A percentile compares a stretch with the other conserved stretches of the same genome.
Conservation (phyloP, 2,113 vertebrate genomes). For the Chaenocephalus aceratus region DNA sequence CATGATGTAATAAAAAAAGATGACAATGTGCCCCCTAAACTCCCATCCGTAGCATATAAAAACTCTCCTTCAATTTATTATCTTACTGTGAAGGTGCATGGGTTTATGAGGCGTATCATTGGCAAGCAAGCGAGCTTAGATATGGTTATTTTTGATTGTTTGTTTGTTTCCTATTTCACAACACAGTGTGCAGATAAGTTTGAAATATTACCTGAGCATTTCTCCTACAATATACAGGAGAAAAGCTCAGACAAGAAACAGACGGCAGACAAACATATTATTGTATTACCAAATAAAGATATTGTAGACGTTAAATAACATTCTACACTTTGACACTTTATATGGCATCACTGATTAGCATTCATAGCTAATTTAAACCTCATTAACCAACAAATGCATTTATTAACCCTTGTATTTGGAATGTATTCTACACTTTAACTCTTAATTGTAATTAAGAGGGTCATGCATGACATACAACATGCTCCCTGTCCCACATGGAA, state of each 20-base stretch:
- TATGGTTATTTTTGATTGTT: slow-evolving; percentile 36
- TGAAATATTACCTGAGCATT: slow-evolving; percentile 31
- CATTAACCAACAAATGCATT: not conserved
- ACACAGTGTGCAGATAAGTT: slow-evolving; percentile 29
- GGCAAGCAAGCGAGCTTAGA: slow-evolving; percentile 39
- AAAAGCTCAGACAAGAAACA: not conserved
- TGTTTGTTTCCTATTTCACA: slow-evolving; percentile 50
- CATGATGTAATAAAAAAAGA: not conserved
- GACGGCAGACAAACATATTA: not conserved
- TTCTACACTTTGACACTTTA: not conserved
- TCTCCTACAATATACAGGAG: not conserved
- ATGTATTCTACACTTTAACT: not conserved
- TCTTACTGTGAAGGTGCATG: slow-evolving; percentile 49
- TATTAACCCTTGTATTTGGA: not conserved
- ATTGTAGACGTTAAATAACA: not conserved
- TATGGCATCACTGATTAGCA: not conserved
- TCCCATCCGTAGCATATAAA: slow-evolving; percentile 44
- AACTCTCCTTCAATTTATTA: slow-evolving; percentile 62
- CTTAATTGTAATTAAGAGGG: not conserved
- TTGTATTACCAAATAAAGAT: not conserved
- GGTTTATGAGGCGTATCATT: slow-evolving; percentile 60
- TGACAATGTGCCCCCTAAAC: not conserved
- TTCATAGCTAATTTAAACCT: not conserved
- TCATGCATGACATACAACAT: not conserved
- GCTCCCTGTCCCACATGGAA: not conserved